Conservation (phyloP, 2,888 invertebrate species). For the Entomobrya proxima region DNA sequence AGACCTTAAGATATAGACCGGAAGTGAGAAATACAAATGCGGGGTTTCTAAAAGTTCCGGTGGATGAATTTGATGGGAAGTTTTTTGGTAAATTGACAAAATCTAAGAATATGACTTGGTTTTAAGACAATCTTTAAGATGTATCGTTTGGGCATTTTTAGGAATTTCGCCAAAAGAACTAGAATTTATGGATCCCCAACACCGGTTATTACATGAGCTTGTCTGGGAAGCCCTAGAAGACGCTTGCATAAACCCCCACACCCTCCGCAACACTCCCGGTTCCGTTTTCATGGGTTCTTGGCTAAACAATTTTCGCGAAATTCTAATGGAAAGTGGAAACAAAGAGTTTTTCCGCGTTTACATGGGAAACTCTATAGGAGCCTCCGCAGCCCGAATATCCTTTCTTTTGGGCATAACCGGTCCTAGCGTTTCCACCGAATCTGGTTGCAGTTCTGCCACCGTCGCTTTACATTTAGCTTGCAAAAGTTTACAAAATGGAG, state of each 20-base stretch:
- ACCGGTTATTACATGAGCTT: not conserved
- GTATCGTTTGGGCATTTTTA: not conserved
- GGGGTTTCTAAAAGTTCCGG: not conserved
- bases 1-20: not conserved
- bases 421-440: constrained; percentile 12
- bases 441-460: constrained; percentile 9
- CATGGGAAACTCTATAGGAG: constrained; percentile 46
- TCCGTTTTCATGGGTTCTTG: constrained; percentile 34
- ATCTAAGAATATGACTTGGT: not conserved
- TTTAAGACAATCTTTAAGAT: not conserved
- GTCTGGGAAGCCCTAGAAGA: not conserved
- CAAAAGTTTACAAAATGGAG: not conserved
- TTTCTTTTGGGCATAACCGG: not conserved
- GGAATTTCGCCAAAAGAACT: not conserved
- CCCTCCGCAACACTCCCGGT: not conserved
- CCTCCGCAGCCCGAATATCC: constrained; percentile 29
- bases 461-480: not conserved
- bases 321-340: not conserved
- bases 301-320: not conserved
- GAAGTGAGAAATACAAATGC: not conserved
- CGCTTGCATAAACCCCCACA: not conserved
- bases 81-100: constrained; percentile 17
- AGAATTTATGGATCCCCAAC: not conserved
- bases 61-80: constrained; percentile 13
- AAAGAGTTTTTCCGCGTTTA: not conserved